Conservation (phyloP, 2,797 vertebrate genomes). For the Lagocephalus sceleratus region DNA sequence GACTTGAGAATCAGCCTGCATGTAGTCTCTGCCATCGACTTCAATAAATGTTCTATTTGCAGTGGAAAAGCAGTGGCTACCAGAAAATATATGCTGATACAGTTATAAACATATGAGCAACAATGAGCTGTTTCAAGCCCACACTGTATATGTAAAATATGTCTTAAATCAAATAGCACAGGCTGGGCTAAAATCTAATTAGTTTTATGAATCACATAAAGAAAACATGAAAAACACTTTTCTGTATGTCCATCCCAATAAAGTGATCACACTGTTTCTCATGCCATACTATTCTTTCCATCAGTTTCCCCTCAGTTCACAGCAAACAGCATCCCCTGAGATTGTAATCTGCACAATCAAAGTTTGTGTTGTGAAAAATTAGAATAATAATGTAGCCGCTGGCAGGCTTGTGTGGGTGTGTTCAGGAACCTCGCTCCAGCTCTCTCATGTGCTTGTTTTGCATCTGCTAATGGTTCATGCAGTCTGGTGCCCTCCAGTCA, state of each 20-base stretch:
- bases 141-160: too few relatives aligned
- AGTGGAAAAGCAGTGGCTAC: too few relatives aligned
- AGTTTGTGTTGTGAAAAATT: not conserved
- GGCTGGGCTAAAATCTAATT: too few relatives aligned
- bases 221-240: too few relatives aligned
- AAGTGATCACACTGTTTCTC: constrained; percentile 12
- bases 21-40: too few relatives aligned
- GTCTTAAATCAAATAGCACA: too few relatives aligned
- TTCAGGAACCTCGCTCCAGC: not conserved
- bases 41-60: too few relatives aligned
- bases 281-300: constrained; percentile 7
- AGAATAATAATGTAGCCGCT: not conserved
- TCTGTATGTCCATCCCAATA: constrained; percentile 17
- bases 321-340: not conserved
- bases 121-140: too few relatives aligned
- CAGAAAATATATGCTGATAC: too few relatives aligned
- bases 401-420: constrained; percentile 6
- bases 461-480: not conserved
- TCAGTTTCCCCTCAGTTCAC: constrained; percentile 5
- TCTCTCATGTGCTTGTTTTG: not conserved
- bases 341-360: not conserved
- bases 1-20: too few relatives aligned
- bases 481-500: not conserved
- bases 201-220: too few relatives aligned
- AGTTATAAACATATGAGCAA: too few relatives aligned